phyloP scores from a whole-genome alignment of 2,797 vertebrate genomes.

The Amblyraja radiata region DNA sequence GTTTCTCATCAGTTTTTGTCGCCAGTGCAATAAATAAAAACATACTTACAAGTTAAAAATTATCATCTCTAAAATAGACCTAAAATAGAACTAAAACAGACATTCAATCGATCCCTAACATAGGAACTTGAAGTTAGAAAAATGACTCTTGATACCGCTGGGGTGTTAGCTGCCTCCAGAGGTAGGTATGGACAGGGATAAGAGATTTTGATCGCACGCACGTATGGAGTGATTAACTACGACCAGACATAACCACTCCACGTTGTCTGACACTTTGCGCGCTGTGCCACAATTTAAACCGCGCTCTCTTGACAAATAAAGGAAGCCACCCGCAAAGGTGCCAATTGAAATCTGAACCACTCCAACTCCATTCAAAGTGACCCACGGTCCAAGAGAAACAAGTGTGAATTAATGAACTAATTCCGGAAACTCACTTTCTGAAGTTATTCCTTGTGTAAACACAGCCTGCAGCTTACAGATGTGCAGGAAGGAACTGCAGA shows the following conservation, averaged over 20 bases:
- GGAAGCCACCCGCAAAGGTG: background rate
- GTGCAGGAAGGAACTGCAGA: too few species aligned
- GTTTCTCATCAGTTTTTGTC: too few species aligned
- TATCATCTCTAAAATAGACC: too few species aligned
- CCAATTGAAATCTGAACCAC: background rate
- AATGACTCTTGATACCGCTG: too few species aligned
- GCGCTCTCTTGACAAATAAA: background rate
- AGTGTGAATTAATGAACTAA: background rate
- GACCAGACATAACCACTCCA: background rate
- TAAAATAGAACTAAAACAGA: too few species aligned
- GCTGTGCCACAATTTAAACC: background rate
- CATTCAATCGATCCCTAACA: too few species aligned
- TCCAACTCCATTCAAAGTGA: background rate
- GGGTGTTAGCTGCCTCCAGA: background rate
- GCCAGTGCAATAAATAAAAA: too few species aligned
- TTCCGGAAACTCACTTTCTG: background rate
- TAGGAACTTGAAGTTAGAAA: too few species aligned
- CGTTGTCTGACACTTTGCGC: background rate
- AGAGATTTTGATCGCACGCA: background rate
- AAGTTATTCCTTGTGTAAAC: background rate
- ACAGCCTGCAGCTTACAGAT: too few species aligned
- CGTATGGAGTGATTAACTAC: background rate
- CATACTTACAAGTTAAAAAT: too few species aligned
- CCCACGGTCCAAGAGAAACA: background rate
- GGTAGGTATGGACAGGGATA: background rate